phyloP scores from a whole-genome alignment of 2,888 invertebrate species.

The Noctua comes region DNA sequence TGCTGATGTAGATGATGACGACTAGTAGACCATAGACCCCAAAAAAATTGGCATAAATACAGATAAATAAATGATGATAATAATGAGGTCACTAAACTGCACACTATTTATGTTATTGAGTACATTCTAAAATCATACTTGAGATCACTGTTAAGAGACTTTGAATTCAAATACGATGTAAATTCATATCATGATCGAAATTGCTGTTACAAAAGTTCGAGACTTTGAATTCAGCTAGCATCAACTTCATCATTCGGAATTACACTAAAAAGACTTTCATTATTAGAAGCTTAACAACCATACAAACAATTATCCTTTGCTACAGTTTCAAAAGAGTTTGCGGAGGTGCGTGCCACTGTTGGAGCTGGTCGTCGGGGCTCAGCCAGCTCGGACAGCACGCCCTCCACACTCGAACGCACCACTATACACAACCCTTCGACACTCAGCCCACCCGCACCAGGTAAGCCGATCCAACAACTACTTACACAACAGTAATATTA shows the following conservation, averaged over 20 bases:
- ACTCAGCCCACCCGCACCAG: slow-evolving; percentile 75
- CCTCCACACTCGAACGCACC: slow-evolving; percentile 90
- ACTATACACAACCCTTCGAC: slow-evolving; percentile 87
- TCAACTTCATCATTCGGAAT: background rate
- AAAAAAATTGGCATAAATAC: background rate
- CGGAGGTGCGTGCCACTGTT: slow-evolving; percentile 84
- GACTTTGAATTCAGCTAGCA: background rate
- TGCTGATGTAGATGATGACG: background rate
- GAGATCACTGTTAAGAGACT: background rate
- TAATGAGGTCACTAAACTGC: background rate
- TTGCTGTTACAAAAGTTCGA: background rate
- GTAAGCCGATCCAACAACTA: slow-evolving; percentile 45
- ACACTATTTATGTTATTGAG: too few species aligned
- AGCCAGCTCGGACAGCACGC: slow-evolving; percentile 91
- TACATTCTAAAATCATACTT: background rate
- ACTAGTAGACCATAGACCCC: background rate
- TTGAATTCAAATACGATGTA: background rate
- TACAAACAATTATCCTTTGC: slow-evolving; percentile 5
- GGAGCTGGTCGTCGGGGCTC: slow-evolving; percentile 87
- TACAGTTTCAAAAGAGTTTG: slow-evolving; percentile 87
- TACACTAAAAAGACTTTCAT: background rate
- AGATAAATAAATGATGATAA: background rate
- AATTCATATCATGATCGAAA: background rate
- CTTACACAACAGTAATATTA: background rate
- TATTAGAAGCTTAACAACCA: background rate